Percentiles rank a stretch among this genome's conserved stretches.
Conservation (phyloP, 2,797 vertebrate genomes). For the Coranthus polyacanthus region DNA sequence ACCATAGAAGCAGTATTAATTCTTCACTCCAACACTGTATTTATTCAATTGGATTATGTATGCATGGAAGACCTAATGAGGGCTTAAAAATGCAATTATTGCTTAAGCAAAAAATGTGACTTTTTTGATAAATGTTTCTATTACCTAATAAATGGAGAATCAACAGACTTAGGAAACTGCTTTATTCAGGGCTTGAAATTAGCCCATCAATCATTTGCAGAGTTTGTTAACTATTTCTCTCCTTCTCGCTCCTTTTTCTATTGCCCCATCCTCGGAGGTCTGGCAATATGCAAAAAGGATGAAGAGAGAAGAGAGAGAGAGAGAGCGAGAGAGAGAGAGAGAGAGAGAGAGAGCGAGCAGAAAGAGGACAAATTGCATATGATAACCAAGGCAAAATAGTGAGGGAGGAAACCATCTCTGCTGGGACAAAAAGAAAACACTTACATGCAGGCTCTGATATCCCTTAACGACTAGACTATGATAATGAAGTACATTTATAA, state of each 20-base stretch:
- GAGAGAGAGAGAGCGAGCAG: background rate
- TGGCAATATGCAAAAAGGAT: constrained; percentile 67
- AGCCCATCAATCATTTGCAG: constrained; percentile 96
- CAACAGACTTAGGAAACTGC: constrained; percentile 97
- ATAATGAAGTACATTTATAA: constrained; percentile 82
- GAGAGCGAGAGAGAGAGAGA: background rate
- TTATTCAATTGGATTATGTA: constrained; percentile 92
- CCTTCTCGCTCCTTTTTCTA: constrained; percentile 54
- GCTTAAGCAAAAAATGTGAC: constrained; percentile 89
- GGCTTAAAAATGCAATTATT: constrained; percentile 96
- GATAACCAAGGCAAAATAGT: constrained; percentile 63
- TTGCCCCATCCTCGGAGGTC: constrained; percentile 74
- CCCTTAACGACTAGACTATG: constrained; percentile 63
- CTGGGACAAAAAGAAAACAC: constrained; percentile 47
- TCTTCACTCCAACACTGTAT: constrained; percentile 86
- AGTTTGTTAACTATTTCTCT: constrained; percentile 94
- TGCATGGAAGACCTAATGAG: constrained; percentile 91
- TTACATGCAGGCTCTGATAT: constrained; percentile 75
- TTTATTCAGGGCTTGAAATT: constrained; percentile 97
- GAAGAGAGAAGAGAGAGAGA: background rate
- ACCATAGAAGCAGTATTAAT: constrained; percentile 83
- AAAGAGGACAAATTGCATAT: constrained; percentile 56
- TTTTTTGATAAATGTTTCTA: constrained; percentile 98
- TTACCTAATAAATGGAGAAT: constrained; percentile 98
- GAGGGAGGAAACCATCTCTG: constrained; percentile 40